phyloP scores from a whole-genome alignment of 2,113 vertebrate genomes.

The Psephotus haematonotus region DNA sequence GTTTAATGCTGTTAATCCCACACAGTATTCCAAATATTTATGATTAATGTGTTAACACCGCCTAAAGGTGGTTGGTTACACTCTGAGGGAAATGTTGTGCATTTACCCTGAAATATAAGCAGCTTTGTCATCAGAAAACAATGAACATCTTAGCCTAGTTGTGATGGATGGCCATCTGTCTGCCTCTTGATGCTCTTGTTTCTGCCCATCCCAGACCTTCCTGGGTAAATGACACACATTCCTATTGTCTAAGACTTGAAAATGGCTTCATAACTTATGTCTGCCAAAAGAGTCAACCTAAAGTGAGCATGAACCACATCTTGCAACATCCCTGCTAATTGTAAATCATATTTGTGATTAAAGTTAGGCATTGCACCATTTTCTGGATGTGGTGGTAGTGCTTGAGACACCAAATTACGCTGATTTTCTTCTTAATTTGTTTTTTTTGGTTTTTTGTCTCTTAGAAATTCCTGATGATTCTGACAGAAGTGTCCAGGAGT shows the following conservation, averaged over 20 bases:
- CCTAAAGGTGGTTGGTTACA: neutral
- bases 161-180: neutral
- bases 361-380: neutral
- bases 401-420: neutral
- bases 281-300: neutral
- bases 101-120: neutral
- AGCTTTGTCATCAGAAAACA: neutral
- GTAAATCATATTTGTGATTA: neutral
- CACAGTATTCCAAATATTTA: neutral
- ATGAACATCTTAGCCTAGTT: neutral
- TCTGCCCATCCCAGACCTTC: neutral
- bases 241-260: neutral
- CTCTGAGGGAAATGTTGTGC: neutral
- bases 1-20: neutral
- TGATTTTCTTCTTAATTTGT: neutral
- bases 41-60: neutral
- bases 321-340: neutral
- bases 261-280: neutral
- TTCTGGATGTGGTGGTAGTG: neutral
- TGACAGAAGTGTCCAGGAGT: neutral
- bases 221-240: neutral
- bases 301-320: neutral
- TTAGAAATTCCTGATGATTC: neutral
- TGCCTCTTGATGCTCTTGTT: neutral
- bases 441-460: neutral